Evolutionary conservation across 2,113 vertebrate genomes (phyloP).

Genomic region (Oreocharis arfaki): DNA sequence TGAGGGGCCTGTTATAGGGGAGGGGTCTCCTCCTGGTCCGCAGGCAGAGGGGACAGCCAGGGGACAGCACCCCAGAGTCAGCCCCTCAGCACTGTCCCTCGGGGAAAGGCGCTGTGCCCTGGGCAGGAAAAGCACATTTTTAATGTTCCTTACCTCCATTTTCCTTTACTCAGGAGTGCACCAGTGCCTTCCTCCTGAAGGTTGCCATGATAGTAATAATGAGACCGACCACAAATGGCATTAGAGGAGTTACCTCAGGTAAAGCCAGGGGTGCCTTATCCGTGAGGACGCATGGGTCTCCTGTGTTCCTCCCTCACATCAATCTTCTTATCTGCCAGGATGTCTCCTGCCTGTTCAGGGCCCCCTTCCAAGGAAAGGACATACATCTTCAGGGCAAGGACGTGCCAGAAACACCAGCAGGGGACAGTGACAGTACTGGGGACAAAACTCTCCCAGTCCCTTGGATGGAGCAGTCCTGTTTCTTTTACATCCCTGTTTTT

Average conservation of each 20-base stretch:
- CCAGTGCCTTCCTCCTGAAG: neutral
- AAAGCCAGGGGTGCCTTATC: neutral
- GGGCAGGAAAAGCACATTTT: neutral
- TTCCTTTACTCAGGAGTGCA: neutral
- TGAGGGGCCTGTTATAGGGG: neutral
- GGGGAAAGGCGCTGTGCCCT: neutral
- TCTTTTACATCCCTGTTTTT: neutral
- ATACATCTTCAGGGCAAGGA: neutral
- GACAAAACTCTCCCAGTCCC: neutral
- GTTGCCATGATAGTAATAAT: neutral
- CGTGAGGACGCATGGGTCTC: rapidly evolving
- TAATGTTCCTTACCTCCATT: rapidly evolving
- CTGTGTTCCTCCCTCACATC: neutral
- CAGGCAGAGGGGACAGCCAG: neutral
- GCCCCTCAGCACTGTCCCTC: neutral
- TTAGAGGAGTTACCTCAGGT: neutral
- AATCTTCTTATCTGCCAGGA: neutral
- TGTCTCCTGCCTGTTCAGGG: neutral
- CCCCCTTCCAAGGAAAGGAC: neutral
- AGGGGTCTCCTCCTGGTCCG: neutral
- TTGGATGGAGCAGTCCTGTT: rapidly evolving
- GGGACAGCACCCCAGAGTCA: neutral
- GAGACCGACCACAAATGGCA: neutral
- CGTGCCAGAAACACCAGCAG: neutral
- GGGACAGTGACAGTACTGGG: neutral